Percentiles rank a stretch among this genome's conserved stretches.
phyloP scores from a whole-genome alignment of 2,113 vertebrate species.

The Sander lucioperca region DNA sequence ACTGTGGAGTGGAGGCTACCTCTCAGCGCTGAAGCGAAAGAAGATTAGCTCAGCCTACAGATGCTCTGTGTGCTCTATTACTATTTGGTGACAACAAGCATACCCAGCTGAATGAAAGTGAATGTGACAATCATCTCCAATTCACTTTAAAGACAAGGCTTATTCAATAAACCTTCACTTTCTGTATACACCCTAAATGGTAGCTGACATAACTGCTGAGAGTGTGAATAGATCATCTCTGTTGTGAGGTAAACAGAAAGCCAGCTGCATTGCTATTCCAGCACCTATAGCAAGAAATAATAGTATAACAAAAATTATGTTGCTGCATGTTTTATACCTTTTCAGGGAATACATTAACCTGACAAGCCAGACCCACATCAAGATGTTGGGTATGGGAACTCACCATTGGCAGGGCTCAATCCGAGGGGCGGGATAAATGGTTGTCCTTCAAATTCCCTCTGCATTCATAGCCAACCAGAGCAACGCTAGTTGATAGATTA shows the following conservation, averaged over 20 bases:
- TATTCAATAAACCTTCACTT: conserved; percentile 58
- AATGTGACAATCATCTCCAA: conserved; percentile 61
- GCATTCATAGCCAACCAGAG: too few relatives aligned
- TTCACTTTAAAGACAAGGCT: conserved; percentile 57
- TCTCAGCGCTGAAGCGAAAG: conserved; percentile 53
- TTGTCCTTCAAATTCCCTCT: too few relatives aligned
- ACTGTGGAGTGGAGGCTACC: conserved; percentile 4
- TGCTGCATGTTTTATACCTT: not conserved
- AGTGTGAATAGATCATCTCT: conserved; percentile 15
- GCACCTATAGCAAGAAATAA: conserved; percentile 15
- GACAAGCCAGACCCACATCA: too few relatives aligned
- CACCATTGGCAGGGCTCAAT: too few relatives aligned
- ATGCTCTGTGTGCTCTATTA: conserved; percentile 32
- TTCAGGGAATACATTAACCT: not conserved
- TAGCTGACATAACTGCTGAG: conserved; percentile 28
- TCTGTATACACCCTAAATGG: conserved; percentile 18
- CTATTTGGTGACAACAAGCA: conserved; percentile 50
- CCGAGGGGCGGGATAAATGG: too few relatives aligned
- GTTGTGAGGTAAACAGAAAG: conserved; percentile 28
- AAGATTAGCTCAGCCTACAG: conserved; percentile 54
- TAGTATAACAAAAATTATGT: not conserved
- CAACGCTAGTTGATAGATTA: too few relatives aligned
- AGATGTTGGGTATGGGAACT: too few relatives aligned
- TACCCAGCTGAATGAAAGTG: conserved; percentile 37
- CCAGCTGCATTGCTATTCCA: conserved; percentile 6